phyloP scores from a whole-genome alignment of 1,140 invertebrate genomes.

The Chironomus tepperi region DNA sequence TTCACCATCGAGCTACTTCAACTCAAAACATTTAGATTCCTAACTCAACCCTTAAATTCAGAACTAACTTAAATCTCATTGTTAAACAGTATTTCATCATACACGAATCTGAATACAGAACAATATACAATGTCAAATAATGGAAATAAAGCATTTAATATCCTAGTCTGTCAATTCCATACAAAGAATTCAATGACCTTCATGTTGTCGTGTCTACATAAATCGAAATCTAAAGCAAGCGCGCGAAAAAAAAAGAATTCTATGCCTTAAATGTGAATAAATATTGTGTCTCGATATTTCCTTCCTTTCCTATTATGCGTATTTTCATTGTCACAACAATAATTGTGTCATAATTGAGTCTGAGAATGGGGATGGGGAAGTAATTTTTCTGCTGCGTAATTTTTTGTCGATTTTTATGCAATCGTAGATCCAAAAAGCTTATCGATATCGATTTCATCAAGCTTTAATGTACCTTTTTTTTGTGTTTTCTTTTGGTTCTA shows the following conservation, averaged over 20 bases:
- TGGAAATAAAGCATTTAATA: not conserved
- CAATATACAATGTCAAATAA: not conserved
- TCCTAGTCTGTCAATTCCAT: not conserved
- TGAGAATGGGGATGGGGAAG: not conserved
- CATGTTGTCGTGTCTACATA: not conserved
- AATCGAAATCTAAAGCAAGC: not conserved
- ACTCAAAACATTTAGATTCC: too few relatives aligned
- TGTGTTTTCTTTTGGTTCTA: not conserved
- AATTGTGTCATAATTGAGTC: not conserved
- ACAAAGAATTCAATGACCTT: constrained; percentile 1
- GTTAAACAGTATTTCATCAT: too few relatives aligned
- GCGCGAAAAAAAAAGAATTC: not conserved
- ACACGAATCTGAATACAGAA: too few relatives aligned
- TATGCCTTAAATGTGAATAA: not conserved
- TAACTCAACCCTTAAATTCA: too few relatives aligned
- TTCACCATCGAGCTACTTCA: too few relatives aligned
- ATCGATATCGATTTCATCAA: not conserved
- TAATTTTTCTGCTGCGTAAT: not conserved
- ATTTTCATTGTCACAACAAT: not conserved
- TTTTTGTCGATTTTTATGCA: not conserved
- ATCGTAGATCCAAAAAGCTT: not conserved
- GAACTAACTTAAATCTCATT: too few relatives aligned
- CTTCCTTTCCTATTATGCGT: not conserved
- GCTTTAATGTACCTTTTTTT: not conserved
- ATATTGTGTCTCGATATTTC: not conserved